Base-by-base conservation (phyloP, 2,888 invertebrate species). In the Protodeltote pygarga region DNA sequence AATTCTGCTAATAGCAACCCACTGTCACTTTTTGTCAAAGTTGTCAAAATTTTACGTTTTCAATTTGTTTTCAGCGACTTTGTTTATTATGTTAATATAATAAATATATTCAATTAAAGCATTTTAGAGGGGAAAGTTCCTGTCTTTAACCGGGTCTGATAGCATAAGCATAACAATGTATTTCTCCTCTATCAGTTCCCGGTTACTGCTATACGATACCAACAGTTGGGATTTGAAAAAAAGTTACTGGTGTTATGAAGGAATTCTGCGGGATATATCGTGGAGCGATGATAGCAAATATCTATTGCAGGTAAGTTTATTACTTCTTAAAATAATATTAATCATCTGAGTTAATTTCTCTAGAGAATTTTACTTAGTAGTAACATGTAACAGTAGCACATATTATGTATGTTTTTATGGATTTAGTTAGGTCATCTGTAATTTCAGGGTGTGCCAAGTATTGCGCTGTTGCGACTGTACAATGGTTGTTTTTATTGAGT, bases 281-380 rank as follows among this genome's bases (percentile, higher is more conserved):
- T 92, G 92, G 92, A 92, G 92, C 65, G 90, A 92, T 57, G 92
- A 92, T 69, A 87, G 91, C 60, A 92, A 92, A 84, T 92, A 92
- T 58, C 69, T 92, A 34, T 77, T 92, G 61, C 91, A 92, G 87
- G 92, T 92, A 79, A 57, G 37, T 51, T 6, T 11, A 35, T 10
- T 4, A 16, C 23, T 38, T 14, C 8, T 41, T 17, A 3, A 9
- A 4, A 3, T 11, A 4, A 1, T 19, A 4, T 9, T 8, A 10
- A 25, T 24, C 6, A 0, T n/a, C n/a, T n/a, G n/a, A n/a, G n/a
- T n/a, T n/a, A n/a, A 16, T 27, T 38, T 14, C 8, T 41, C 16
- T 3, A 9, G 4, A 3, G 9, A 4, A 1, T 19, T 3, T 9
- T 8, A 10, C 21, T 24, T n/a, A 0, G n/a, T 27, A 3, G 11